These are phyloP conservation scores for Thera obeliscata DNA, from an alignment of 2,888 invertebrate species.

Conservation along the genomic window DNA sequence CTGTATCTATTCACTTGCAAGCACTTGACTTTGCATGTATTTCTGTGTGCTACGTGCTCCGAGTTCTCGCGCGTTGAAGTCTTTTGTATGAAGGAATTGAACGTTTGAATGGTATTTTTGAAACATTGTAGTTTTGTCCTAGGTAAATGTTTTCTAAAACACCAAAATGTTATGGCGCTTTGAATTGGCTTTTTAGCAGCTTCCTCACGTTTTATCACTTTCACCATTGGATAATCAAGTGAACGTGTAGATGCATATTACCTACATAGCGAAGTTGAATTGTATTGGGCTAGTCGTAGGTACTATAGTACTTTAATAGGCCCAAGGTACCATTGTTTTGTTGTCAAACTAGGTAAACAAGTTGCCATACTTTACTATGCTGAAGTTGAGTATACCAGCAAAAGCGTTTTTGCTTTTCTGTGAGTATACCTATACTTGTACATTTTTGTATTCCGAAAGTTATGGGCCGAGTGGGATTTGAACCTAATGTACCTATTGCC, in stretches of 20 bases:
- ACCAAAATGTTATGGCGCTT: slow-evolving; percentile 21
- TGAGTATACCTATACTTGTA: no score
- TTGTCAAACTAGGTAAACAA: not conserved
- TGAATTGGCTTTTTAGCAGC: slow-evolving; percentile 52
- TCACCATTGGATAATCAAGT: slow-evolving; percentile 60
- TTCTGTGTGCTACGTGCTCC: not conserved
- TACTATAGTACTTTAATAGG: no score
- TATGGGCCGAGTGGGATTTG: no score
- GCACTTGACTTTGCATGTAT: no score
- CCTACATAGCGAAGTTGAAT: slow-evolving; percentile 5
- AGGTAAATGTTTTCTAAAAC: not conserved
- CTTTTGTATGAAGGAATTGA: not conserved
- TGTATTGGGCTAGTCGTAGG: slow-evolving; percentile 3
- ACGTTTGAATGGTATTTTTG: not conserved
- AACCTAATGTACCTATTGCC: no score
- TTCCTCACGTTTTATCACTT: slow-evolving; percentile 67
- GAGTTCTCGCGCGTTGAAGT: not conserved
- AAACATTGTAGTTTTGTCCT: not conserved
- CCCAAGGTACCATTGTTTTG: not conserved
- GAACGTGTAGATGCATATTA: not conserved
- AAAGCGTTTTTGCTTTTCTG: no score
- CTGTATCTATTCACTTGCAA: no score
- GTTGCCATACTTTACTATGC: no score
- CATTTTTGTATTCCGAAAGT: no score
- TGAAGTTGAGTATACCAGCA: no score